A percentile compares a stretch with the other conserved stretches of the same genome.
Evolutionary conservation across 1,140 invertebrate genomes (phyloP).

Genomic region (Episyrphus balteatus): DNA sequence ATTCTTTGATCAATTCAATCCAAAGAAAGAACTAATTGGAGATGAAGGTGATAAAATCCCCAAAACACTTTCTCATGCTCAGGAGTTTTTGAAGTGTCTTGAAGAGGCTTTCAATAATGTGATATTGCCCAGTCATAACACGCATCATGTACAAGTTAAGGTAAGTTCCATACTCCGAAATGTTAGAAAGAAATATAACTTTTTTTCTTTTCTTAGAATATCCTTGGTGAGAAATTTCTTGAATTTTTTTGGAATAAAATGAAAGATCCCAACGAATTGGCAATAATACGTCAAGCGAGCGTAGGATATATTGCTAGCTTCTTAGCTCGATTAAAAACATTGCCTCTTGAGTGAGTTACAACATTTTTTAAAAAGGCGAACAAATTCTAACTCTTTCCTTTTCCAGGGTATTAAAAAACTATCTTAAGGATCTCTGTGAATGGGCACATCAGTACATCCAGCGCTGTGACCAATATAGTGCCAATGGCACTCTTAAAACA

Average conservation of each 20-base stretch:
- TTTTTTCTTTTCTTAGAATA: too few species aligned
- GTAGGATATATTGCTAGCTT: constrained; percentile 67
- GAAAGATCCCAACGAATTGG: too few species aligned
- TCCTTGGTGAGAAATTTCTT: too few species aligned
- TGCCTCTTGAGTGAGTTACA: constrained; percentile 48
- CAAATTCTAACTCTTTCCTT: too few species aligned
- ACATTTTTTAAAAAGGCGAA: not conserved
- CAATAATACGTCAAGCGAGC: constrained; percentile 55
- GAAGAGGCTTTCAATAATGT: constrained; percentile 59
- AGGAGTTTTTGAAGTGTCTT: constrained; percentile 30
- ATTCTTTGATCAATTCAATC: constrained; percentile 40
- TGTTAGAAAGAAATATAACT: too few species aligned
- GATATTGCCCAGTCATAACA: constrained; percentile 60
- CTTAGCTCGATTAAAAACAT: constrained; percentile 54
- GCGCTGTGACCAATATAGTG: constrained; percentile 39
- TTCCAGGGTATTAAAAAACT: constrained; percentile 43
- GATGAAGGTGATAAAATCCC: too few species aligned
- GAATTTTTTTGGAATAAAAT: too few species aligned
- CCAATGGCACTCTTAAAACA: constrained; percentile 45
- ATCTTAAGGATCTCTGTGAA: constrained; percentile 49
- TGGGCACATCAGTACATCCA: constrained; percentile 72
- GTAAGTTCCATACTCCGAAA: too few species aligned
- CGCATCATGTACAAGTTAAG: constrained; percentile 68
- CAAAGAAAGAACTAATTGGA: too few species aligned
- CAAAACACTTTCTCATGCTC: constrained; percentile 6